Evolutionary conservation across 1,140 invertebrate species (phyloP), one percentile per base, ranked within the genome.

Genomic region (Drosophila baimaii): DNA sequence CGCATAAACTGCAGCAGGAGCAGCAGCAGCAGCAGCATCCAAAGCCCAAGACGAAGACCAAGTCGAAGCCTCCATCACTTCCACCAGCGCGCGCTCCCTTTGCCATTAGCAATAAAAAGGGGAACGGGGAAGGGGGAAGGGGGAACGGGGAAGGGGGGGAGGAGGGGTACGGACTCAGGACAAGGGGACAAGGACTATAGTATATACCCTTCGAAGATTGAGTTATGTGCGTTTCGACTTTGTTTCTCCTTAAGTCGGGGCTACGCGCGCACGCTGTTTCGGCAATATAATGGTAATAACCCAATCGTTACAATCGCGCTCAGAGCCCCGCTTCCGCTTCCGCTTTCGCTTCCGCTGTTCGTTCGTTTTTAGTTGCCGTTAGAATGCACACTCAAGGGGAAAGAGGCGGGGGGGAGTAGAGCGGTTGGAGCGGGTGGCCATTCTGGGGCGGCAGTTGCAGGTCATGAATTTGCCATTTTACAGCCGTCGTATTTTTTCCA

Each of bases 391-490:
- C 69, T 54, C 51, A 15, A 35, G 51, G 51, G 51, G 29, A 78
- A 21, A 44, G 29, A 23, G 8, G n/a, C 27, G 10, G 10, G 58
- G 5, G 5, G 35, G 21, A 33, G 1, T 25, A 41, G 10, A 17
- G 10, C 9, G 21, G 37, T 1, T 25, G 46, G 10, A 17, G 10
- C 9, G 6, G 44, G 5, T 7, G 17, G 17, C n/a, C n/a, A n/a
- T n/a, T n/a, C n/a, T n/a, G 44, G 19, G 44, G 35, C 52, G 77
- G 77, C 83, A 81, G 85, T 90, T 85, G 86, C 90, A 89, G 85
- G 90, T 90, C 90, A 91, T 90, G 90, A 91, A 90, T 91, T 91
- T 86, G 88, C 84, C 90, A 90, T 91, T 91, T 91, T 91, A 91
- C 90, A 91, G 88, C 90, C 90, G 73, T 91, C 85, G 84, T 91